phyloP scores from a whole-genome alignment of 1,140 invertebrate species.

The Tetramorium alpestre region DNA sequence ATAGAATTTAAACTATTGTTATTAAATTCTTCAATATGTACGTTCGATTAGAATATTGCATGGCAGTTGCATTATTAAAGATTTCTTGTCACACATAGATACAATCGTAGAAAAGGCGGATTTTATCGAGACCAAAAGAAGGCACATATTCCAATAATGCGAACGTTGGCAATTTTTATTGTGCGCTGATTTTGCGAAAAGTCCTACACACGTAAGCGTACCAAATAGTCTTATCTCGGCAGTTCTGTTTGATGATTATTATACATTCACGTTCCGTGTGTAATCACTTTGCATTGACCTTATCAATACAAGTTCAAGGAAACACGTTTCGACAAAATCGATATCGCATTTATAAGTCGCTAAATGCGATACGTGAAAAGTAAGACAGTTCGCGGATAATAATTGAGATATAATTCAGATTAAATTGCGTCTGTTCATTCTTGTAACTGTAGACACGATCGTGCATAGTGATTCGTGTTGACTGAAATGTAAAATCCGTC shows the following conservation, averaged over 20 bases:
- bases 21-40: neutral
- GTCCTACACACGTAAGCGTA: neutral
- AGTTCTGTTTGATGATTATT: slow-evolving; percentile 54
- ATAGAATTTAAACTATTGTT: neutral
- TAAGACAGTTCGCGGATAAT: slow-evolving; percentile 6
- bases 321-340: neutral
- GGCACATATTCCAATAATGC: neutral
- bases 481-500: neutral
- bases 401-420: slow-evolving; percentile 26
- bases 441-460: slow-evolving; percentile 17
- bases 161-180: slow-evolving; percentile 4
- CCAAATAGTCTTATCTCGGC: slow-evolving; percentile 16
- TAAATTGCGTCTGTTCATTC: slow-evolving; percentile 26
- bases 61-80: neutral
- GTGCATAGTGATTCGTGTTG: neutral
- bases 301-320: slow-evolving; percentile 67
- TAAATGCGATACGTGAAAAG: neutral
- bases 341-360: neutral
- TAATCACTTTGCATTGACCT: neutral
- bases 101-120: neutral
- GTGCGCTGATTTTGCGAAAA: slow-evolving; percentile 22
- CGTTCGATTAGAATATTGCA: neutral
- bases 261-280: neutral
- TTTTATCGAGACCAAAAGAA: neutral
- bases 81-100: neutral